A percentile compares a stretch with the other conserved stretches of the same genome.
Conservation (phyloP, 1,140 invertebrate genomes). For the Drosophila takahashii region DNA sequence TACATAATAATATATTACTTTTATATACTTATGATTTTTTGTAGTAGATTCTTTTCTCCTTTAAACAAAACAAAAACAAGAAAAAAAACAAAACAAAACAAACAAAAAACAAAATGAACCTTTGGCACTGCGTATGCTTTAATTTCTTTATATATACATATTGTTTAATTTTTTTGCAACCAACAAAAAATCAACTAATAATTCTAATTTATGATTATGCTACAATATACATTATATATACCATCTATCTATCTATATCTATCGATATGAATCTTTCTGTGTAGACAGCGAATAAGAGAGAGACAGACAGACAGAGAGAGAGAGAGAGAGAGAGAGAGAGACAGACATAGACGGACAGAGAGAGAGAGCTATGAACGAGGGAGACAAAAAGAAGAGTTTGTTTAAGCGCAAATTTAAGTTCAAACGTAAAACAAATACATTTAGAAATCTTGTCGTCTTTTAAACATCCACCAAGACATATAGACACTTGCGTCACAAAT, state of each 20-base stretch:
- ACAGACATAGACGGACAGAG: constrained; percentile 7
- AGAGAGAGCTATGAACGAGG: background rate
- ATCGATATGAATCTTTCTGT: constrained; percentile 40
- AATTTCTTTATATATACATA: constrained; percentile 47
- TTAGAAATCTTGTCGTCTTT: constrained; percentile 31
- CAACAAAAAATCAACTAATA: constrained; percentile 62
- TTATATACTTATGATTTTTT: constrained; percentile 57
- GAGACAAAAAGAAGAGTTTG: constrained; percentile 35
- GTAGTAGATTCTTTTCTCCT: constrained; percentile 50
- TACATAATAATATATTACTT: constrained; percentile 64
- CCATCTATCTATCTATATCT: constrained; percentile 52
- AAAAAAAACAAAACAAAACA: constrained; percentile 3
- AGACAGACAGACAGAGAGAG: constrained; percentile 7
- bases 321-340: background rate
- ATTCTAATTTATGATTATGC: constrained; percentile 71
- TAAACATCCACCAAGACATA: constrained; percentile 29
- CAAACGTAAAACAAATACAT: constrained; percentile 49
- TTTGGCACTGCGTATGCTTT: constrained; percentile 54
- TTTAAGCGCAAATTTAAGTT: constrained; percentile 68
- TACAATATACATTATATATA: constrained; percentile 67
- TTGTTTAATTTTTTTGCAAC: constrained; percentile 50
- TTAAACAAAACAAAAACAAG: constrained; percentile 13
- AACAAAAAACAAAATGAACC: constrained; percentile 19
- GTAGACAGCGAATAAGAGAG: constrained; percentile 27
- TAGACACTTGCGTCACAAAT: constrained; percentile 35